Evolutionary conservation across 2,113 vertebrate genomes (phyloP), one percentile per base, ranked within the genome.

Genomic region (Crotalus helleri): DNA sequence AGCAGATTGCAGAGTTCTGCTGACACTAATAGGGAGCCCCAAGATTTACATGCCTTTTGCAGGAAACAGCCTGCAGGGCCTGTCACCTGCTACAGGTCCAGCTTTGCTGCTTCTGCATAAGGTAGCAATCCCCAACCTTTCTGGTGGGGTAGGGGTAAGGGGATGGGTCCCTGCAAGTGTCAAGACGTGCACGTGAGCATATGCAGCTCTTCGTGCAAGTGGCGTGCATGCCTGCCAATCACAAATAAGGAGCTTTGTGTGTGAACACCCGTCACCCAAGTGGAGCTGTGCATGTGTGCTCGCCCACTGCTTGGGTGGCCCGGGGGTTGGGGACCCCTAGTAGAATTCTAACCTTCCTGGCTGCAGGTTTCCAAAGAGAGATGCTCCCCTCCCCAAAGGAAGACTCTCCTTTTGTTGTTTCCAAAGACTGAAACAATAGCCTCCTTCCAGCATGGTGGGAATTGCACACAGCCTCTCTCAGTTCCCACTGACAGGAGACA

Each of bases 301-400:
- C 3, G 0, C 59, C 26, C 23, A 8, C 4, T 13, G 61, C 61
- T n/a, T 64, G 26, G 11, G 0, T 1, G 11, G 61, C 11, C 26
- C 2, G 0, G n/a, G 12, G n/a, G 2, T n/a, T 5, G 0, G 4
- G 29, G 29, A n/a, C 2, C 23, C 58, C 58, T 17, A 33, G 44
- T 0, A 6, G n/a, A 69, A 44, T 54, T 9, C 39, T 49, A 49
- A 64, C 15, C 26, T 29, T 21, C 17, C 33, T 46, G n/a, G 24
- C 51, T 39, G 9, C 21, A 69, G 51, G 51, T 7, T 9, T 26
- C 46, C 49, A 23, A 10, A 19, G 26, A 29, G 46, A 53, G 17
- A 13, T 8, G 59, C 74, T 81, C 19, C 74, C 74, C 69, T 69
- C 64, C 64, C 55, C 29, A 69, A 69, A 69, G 26, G 29, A 69